Evolutionary conservation across 2,888 invertebrate species (phyloP).

Genomic region (Tribolium freemani): DNA sequence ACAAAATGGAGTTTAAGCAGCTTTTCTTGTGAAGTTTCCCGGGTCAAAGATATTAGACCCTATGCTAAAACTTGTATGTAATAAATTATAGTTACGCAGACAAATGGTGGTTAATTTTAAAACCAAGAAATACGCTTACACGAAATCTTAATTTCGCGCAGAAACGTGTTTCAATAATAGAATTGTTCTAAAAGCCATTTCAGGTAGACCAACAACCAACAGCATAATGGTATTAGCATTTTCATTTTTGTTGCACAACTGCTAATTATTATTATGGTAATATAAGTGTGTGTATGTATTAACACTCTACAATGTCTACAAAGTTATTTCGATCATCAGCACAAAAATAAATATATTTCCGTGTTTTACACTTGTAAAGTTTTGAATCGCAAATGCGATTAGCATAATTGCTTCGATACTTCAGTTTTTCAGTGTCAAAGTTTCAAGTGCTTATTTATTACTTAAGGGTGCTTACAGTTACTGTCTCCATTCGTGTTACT

Average conservation of each 20-base stretch:
- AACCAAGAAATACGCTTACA: conserved; percentile 19
- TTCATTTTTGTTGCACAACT: background rate
- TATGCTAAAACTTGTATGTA: conserved; percentile 26
- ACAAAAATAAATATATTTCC: background rate
- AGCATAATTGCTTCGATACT: conserved; percentile 16
- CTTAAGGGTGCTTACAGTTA: background rate
- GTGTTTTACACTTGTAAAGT: conserved; percentile 7
- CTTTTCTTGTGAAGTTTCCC: conserved; percentile 32
- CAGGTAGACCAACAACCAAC: background rate
- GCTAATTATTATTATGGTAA: background rate
- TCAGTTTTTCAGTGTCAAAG: background rate
- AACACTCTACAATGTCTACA: background rate
- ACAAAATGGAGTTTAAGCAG: conserved; percentile 32
- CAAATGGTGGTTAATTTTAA: conserved; percentile 35
- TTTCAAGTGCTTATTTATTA: conserved; percentile 12
- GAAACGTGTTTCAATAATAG: conserved; percentile 5
- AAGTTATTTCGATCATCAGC: background rate
- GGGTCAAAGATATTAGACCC: conserved; percentile 34
- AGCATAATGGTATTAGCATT: background rate
- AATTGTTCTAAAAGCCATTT: conserved; percentile 1
- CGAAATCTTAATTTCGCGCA: conserved; percentile 9
- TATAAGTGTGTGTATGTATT: background rate
- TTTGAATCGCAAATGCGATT: conserved; percentile 4
- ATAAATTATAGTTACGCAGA: conserved; percentile 36
- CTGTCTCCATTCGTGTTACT: background rate